Conservation (phyloP, 2,888 invertebrate genomes). For the Callosobruchus maculatus region DNA sequence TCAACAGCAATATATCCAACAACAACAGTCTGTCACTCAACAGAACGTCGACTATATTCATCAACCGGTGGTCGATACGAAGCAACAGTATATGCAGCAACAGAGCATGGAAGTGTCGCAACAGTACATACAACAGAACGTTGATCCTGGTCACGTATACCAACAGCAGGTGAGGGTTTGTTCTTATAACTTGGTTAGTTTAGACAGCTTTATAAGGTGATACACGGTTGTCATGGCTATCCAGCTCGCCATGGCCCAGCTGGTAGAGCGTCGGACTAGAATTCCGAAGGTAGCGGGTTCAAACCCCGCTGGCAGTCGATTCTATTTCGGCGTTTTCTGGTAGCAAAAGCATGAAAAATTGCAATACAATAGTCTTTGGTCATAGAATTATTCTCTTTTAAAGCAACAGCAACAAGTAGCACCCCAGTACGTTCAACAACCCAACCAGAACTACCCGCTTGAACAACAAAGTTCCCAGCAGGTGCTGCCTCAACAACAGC, state of each 20-base stretch:
- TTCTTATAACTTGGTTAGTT: too few species aligned
- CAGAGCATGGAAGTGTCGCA: slow-evolving; percentile 11
- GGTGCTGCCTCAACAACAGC: slow-evolving; percentile 27
- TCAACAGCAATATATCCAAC: slow-evolving; percentile 18
- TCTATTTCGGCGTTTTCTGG: too few species aligned
- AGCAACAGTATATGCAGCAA: slow-evolving; percentile 16
- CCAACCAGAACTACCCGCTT: slow-evolving; percentile 29
- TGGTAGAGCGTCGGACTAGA: too few species aligned
- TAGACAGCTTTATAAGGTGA: too few species aligned
- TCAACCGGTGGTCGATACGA: slow-evolving; percentile 2
- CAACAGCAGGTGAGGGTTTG: slow-evolving; percentile 3
- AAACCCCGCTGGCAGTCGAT: too few species aligned
- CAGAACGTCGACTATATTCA: slow-evolving; percentile 16
- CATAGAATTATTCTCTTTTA: too few species aligned
- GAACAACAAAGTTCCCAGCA: slow-evolving; percentile 26
- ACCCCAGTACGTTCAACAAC: slow-evolving; percentile 1
- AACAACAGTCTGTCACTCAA: slow-evolving; percentile 18
- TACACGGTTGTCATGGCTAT: too few species aligned
- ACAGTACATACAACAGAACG: slow-evolving; percentile 28
- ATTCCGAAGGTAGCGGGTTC: too few species aligned
- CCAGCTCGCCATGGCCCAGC: too few species aligned
- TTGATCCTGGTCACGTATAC: slow-evolving; percentile 20
- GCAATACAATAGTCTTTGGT: too few species aligned
- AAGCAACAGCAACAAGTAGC: slow-evolving; percentile 1
- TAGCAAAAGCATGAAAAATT: too few species aligned